Percentiles rank a stretch among this genome's conserved stretches.
These are phyloP conservation scores for Metopia argyrocephala DNA, from an alignment of 2,888 invertebrate genomes.

Conservation along the genomic window DNA sequence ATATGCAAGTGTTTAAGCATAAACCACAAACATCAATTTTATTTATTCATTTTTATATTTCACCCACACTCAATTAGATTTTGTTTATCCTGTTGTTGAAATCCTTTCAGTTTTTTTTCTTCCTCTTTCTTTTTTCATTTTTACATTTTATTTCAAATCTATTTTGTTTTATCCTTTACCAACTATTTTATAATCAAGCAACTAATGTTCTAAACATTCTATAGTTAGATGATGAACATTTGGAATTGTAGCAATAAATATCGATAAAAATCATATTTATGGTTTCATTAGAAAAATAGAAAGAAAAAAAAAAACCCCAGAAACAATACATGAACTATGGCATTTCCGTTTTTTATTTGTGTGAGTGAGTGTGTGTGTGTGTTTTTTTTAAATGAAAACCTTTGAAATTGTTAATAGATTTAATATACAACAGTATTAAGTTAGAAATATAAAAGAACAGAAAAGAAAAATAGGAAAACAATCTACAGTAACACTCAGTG, in stretches of 20 bases:
- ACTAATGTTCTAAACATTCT: conserved; percentile 7
- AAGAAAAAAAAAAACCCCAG: too few species aligned
- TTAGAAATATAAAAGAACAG: not conserved
- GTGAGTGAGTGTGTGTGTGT: conserved; percentile 26
- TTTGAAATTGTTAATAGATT: conserved; percentile 57
- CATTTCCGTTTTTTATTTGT: too few species aligned
- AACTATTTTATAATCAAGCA: not conserved
- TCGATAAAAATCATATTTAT: conserved; percentile 44
- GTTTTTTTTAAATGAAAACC: conserved; percentile 16
- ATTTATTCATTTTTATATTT: not conserved
- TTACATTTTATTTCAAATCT: not conserved
- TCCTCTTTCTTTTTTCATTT: not conserved
- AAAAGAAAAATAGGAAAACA: conserved; percentile 24
- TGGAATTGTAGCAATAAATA: conserved; percentile 34
- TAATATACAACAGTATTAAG: not conserved
- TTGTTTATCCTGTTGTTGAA: not conserved
- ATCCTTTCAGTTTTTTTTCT: not conserved
- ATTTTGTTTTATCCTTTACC: not conserved
- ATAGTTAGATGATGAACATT: conserved; percentile 18
- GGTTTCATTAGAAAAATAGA: too few species aligned
- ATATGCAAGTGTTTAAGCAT: conserved; percentile 8
- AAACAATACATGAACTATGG: not conserved
- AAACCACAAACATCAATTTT: conserved; percentile 4
- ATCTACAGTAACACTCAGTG: conserved; percentile 12
- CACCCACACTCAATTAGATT: not conserved